Evolutionary conservation across 2,888 invertebrate genomes (phyloP), one percentile per base, ranked within the genome.

Genomic region (Pachliopta kotzebuea): DNA sequence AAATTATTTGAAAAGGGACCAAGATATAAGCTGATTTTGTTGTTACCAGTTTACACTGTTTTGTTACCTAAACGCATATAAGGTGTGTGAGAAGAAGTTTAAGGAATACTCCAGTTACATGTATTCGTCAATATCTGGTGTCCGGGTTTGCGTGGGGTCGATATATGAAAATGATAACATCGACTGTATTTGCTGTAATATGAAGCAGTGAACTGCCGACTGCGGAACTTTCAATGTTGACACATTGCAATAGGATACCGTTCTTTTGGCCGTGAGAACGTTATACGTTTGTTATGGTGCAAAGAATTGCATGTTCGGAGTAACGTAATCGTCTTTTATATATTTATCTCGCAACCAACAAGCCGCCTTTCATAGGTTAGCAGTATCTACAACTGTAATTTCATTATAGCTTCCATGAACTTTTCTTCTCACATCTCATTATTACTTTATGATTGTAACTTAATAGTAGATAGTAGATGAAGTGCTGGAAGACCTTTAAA

Each of bases 171-270:
- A 72, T 69, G 70, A 74, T 72, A 71, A 70, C 68, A 68, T 65
- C 64, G 57, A 74, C 76, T 75, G 76, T 76, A 73, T 72, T 71
- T 72, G 70, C 70, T 70, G 80, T 78, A 82, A 83, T 70, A 71
- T 67, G 75, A 80, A 79, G 76, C 75, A 73, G 67, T 67, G 61
- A 62, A 74, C 72, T 73, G 72, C 63, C 72, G 71, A 68, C 66
- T 72, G 70, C 63, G 62, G 69, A 68, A 69, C 71, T 73, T 71
- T 71, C 70, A 72, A 70, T 74, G 72, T 74, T 75, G 75, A 74
- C 72, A 75, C 69, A 74, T 71, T 70, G 73, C 69, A 73, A 73
- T 70, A 72, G 72, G 72, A 76, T 71, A 74, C 76, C 73, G 74
- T 72, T 76, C 67, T 69, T 72, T 70, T 66, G 68, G 69, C 68